phyloP scores from a whole-genome alignment of 2,113 vertebrate species.

The Psilopsiagon aymara region DNA sequence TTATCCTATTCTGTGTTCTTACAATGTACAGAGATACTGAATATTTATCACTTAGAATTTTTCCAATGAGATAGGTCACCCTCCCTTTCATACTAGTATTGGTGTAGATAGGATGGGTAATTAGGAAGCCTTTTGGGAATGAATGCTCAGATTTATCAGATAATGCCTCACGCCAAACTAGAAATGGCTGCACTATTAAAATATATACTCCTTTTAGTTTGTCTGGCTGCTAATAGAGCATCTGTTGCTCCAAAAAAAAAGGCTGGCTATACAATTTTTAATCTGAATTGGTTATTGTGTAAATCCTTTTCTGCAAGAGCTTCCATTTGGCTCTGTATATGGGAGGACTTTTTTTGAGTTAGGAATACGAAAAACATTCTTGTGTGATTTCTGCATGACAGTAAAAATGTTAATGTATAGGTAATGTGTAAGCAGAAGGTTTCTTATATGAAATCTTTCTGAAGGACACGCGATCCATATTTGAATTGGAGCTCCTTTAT shows the following conservation, averaged over 20 bases:
- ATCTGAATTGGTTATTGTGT: conserved; percentile 20
- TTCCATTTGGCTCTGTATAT: conserved; percentile 21
- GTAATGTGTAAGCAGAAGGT: neutral
- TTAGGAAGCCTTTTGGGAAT: neutral
- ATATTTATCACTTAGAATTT: neutral
- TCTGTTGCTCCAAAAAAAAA: neutral
- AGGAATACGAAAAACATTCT: conserved; percentile 15
- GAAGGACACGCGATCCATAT: accelerated
- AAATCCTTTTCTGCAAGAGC: neutral
- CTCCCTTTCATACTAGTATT: neutral
- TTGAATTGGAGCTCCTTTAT: conserved; percentile 1
- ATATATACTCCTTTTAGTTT: neutral
- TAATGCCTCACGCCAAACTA: accelerated
- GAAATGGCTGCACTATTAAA: neutral
- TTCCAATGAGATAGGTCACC: neutral
- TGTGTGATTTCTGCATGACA: neutral
- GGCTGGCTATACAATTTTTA: neutral
- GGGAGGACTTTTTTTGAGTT: neutral
- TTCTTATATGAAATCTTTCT: neutral
- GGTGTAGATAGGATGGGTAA: neutral
- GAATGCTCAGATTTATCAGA: neutral
- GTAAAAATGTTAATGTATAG: neutral
- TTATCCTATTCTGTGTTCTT: neutral
- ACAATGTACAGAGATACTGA: neutral
- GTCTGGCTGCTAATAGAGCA: neutral